Evolutionary conservation across 2,797 vertebrate genomes (phyloP).

Genomic region (Perodicticus potto): DNA sequence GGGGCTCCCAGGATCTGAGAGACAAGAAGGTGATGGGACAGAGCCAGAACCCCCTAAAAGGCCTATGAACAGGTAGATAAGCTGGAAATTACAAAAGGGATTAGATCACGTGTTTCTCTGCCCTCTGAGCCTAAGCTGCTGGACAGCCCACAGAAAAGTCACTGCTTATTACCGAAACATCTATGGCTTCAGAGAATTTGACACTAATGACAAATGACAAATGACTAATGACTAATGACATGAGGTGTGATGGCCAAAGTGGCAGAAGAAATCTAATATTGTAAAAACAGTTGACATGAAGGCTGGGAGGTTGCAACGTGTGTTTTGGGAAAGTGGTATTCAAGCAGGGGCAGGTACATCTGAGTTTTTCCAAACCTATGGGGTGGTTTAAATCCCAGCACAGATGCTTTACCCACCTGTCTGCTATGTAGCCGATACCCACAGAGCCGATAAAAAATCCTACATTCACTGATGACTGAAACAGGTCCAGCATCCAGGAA

Average conservation of each 20-base stretch:
- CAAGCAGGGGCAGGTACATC: not conserved
- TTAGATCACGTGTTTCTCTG: not conserved
- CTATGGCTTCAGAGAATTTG: not conserved
- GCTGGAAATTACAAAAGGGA: not conserved
- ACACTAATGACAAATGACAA: not conserved
- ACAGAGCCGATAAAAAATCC: constrained; percentile 85
- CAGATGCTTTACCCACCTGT: constrained; percentile 80
- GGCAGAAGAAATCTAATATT: not conserved
- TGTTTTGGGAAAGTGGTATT: not conserved
- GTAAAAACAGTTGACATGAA: not conserved
- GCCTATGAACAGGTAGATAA: not conserved
- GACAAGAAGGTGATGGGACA: not conserved
- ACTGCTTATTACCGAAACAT: not conserved
- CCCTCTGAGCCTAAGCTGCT: not conserved
- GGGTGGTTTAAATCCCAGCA: not conserved
- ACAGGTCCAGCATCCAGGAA: constrained; percentile 87
- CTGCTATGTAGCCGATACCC: constrained; percentile 83
- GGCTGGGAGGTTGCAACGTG: not conserved
- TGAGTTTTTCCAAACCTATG: accelerated
- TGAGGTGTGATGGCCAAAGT: not conserved
- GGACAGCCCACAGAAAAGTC: not conserved
- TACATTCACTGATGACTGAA: constrained; percentile 83
- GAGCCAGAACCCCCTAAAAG: not conserved
- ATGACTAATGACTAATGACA: not conserved
- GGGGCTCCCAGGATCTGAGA: not conserved